Percentiles rank a stretch among this genome's conserved stretches.
These are phyloP conservation scores for Chymomyza caudatula DNA, from an alignment of 2,888 invertebrate species.

Conservation along the genomic window DNA sequence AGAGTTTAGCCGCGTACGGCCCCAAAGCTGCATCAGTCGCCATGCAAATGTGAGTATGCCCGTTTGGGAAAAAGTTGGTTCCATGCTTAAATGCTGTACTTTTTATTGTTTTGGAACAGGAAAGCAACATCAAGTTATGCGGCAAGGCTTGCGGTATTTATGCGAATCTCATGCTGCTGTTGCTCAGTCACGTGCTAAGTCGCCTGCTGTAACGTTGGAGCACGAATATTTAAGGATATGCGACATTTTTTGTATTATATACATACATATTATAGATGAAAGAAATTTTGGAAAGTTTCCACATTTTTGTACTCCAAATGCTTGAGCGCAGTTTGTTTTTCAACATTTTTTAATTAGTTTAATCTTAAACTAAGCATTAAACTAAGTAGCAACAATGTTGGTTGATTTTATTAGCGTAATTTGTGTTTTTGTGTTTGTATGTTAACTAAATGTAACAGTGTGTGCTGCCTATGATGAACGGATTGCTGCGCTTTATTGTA, in stretches of 20 bases:
- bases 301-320: slow-evolving; percentile 37
- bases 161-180: slow-evolving; percentile 69
- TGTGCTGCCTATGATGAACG: slow-evolving; percentile 51
- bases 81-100: no score
- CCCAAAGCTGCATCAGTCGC: slow-evolving; percentile 86
- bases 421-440: slow-evolving; percentile 26
- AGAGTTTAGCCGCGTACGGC: slow-evolving; percentile 83
- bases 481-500: slow-evolving; percentile 47
- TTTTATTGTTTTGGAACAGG: slow-evolving; percentile 74
- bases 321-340: slow-evolving; percentile 53
- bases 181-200: slow-evolving; percentile 65
- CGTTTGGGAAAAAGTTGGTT: neutral
- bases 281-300: neutral
- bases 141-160: slow-evolving; percentile 78
- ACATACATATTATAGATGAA: slow-evolving; percentile 17
- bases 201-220: slow-evolving; percentile 68
- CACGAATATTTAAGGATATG: slow-evolving; percentile 35
- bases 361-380: neutral
- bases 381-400: slow-evolving; percentile 46
- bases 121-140: slow-evolving; percentile 84
- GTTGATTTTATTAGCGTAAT: slow-evolving; percentile 20
- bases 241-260: slow-evolving; percentile 57
- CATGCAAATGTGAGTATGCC: slow-evolving; percentile 84
- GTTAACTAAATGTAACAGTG: slow-evolving; percentile 54
- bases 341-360: slow-evolving; percentile 25